These are phyloP conservation scores for Megastigmus dorsalis DNA, from an alignment of 2,888 invertebrate genomes.

Conservation along the genomic window DNA sequence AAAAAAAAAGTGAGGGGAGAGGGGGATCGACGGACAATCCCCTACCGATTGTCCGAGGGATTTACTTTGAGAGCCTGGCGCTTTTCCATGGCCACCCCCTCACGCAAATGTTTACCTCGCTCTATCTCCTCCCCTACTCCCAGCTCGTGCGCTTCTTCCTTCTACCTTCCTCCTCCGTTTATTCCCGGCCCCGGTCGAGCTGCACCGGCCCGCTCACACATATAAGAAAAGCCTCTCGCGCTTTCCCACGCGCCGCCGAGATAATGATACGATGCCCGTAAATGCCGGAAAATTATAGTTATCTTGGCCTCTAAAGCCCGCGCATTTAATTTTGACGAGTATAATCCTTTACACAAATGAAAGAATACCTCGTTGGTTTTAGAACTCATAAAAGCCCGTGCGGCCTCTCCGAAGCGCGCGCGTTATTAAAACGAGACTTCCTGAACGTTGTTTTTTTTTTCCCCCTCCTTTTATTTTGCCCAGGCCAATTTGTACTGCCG, in stretches of 20 bases:
- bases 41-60: slow-evolving; percentile 8
- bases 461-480: too few relatives aligned
- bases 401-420: background rate
- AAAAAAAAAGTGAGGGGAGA: background rate
- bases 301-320: slow-evolving; percentile 7
- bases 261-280: slow-evolving; percentile 32
- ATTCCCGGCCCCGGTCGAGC: too few relatives aligned
- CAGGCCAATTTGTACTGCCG: too few relatives aligned
- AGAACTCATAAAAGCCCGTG: background rate
- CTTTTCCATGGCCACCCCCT: background rate
- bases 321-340: background rate
- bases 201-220: background rate
- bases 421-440: too few relatives aligned
- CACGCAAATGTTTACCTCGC: slow-evolving; percentile 12
- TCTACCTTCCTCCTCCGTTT: background rate
- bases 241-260: slow-evolving; percentile 17
- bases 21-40: background rate
- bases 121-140: too few relatives aligned
- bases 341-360: slow-evolving; percentile 1
- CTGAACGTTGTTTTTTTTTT: too few relatives aligned
- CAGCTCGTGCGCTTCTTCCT: background rate
- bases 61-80: slow-evolving; percentile 1
- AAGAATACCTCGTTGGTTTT: slow-evolving; percentile 20
- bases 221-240: background rate
- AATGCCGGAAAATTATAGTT: slow-evolving; percentile 21